These are phyloP conservation scores for Galbula dea DNA, from an alignment of 2,113 vertebrate genomes.

Conservation along the genomic window DNA sequence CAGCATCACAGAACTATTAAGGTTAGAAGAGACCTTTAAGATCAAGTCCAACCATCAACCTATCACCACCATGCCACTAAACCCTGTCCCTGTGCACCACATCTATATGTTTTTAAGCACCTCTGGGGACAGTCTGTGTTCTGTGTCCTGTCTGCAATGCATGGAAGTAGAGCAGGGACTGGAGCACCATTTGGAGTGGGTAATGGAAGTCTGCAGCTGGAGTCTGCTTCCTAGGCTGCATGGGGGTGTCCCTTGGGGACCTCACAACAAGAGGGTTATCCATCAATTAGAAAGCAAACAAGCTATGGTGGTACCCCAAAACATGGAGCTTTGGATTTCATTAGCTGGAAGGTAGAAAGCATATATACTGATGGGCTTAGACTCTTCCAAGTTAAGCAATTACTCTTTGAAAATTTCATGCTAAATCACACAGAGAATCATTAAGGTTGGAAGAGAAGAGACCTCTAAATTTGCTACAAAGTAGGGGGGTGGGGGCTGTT, in stretches of 20 bases:
- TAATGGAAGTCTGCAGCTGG: not conserved
- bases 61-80: too few relatives aligned
- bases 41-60: too few relatives aligned
- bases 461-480: slow-evolving; percentile 12
- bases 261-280: not conserved
- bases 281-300: not conserved
- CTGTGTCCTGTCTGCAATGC: rapidly evolving
- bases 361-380: not conserved
- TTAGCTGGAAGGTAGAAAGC: not conserved
- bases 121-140: too few relatives aligned
- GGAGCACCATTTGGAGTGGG: not conserved
- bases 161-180: not conserved
- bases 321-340: not conserved
- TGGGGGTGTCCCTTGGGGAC: not conserved
- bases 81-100: too few relatives aligned
- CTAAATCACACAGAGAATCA: too few relatives aligned
- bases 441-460: too few relatives aligned
- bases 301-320: not conserved
- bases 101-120: too few relatives aligned
- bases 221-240: not conserved
- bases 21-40: too few relatives aligned
- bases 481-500: not conserved
- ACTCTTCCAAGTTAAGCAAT: not conserved
- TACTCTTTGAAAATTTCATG: not conserved
- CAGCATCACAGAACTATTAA: too few relatives aligned